Percentiles rank a stretch among this genome's conserved stretches.
Conservation (phyloP, 2,888 invertebrate species). For the Chrysotoxum bicinctum region DNA sequence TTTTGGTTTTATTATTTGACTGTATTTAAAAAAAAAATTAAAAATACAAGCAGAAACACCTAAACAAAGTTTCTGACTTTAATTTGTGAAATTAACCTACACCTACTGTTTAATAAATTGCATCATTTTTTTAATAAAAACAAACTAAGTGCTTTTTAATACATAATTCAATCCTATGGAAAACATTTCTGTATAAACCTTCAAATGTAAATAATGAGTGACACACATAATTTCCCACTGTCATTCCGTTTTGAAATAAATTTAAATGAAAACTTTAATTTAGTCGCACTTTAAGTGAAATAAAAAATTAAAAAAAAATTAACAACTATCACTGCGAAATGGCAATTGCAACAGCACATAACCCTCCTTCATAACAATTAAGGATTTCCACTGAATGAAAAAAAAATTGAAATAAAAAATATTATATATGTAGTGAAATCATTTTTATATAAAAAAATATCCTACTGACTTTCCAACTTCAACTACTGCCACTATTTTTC, state of each 20-base stretch:
- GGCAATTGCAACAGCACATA: slow-evolving; percentile 10
- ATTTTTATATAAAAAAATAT: slow-evolving; percentile 10
- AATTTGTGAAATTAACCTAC: too few species aligned
- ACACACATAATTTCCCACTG: background rate
- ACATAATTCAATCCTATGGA: too few species aligned
- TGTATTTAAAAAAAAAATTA: too few species aligned
- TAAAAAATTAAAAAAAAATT: slow-evolving; percentile 13
- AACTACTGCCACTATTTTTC: slow-evolving; percentile 47
- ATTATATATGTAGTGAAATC: background rate
- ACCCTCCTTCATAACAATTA: slow-evolving; percentile 50
- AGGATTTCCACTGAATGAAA: slow-evolving; percentile 22
- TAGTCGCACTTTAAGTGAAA: slow-evolving; percentile 31
- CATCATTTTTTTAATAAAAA: too few species aligned
- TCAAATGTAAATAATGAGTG: background rate
- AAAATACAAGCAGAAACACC: too few species aligned
- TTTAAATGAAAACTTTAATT: slow-evolving; percentile 1
- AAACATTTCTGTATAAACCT: background rate
- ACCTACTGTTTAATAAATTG: too few species aligned
- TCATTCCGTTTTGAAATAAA: background rate
- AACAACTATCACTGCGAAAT: slow-evolving; percentile 24
- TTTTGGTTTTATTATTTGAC: too few species aligned
- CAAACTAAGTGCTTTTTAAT: too few species aligned
- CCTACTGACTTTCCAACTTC: slow-evolving; percentile 64
- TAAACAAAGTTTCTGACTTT: too few species aligned
- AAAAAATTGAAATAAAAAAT: slow-evolving; percentile 17